A percentile compares a stretch with the other conserved stretches of the same genome.
These are phyloP conservation scores for Tenthredo mesomela DNA, from an alignment of 2,888 invertebrate species.

Conservation along the genomic window DNA sequence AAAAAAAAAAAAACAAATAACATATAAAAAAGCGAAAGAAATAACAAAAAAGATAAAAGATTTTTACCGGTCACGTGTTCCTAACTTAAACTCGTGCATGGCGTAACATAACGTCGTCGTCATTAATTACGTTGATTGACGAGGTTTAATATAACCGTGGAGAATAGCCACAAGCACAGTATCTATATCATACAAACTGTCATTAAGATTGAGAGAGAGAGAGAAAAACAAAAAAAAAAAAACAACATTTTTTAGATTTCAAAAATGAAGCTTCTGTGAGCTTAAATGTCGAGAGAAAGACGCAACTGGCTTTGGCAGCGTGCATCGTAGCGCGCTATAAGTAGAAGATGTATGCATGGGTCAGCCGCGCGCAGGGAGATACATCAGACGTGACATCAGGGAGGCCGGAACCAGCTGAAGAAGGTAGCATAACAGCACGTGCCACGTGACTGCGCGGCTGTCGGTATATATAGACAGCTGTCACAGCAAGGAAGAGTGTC, in stretches of 20 bases:
- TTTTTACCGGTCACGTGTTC: neutral
- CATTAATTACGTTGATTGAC: slow-evolving; percentile 11
- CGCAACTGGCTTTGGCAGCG: neutral
- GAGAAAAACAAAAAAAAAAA: too few relatives aligned
- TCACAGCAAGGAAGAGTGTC: neutral
- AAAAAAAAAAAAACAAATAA: neutral
- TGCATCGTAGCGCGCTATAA: neutral
- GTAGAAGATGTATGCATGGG: neutral
- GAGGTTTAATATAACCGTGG: neutral
- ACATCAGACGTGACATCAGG: neutral
- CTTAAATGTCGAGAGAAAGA: neutral
- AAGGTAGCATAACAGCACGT: slow-evolving; percentile 4
- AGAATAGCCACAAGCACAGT: neutral
- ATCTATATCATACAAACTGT: too few relatives aligned
- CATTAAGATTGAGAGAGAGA: neutral
- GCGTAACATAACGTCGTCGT: neutral
- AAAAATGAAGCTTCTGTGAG: neutral
- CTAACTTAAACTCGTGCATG: neutral
- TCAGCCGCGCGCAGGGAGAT: slow-evolving; percentile 10
- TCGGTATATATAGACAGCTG: neutral
- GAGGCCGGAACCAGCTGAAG: slow-evolving; percentile 20
- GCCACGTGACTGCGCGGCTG: slow-evolving; percentile 36
- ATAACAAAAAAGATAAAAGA: neutral
- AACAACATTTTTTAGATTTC: neutral
- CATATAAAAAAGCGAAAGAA: neutral